Conservation (phyloP, 2,888 invertebrate genomes). For the Melanchra persicariae region DNA sequence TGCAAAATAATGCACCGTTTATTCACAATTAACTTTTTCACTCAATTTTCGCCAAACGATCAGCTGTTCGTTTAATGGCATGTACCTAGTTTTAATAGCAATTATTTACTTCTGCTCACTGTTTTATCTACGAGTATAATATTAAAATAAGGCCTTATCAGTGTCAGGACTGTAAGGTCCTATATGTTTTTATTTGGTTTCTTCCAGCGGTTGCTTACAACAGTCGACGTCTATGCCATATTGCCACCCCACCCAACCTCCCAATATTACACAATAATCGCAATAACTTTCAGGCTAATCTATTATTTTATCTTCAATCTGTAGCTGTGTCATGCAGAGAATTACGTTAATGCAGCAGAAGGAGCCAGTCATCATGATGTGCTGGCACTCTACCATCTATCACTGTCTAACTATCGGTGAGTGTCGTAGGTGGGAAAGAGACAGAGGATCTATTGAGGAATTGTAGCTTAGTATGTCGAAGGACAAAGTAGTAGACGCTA, state of each 20-base stretch:
- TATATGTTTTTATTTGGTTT: background rate
- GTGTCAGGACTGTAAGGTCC: too few species aligned
- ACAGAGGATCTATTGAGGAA: background rate
- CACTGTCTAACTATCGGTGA: conserved; percentile 20
- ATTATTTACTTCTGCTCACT: background rate
- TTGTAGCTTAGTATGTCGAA: too few species aligned
- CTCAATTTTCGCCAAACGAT: too few species aligned
- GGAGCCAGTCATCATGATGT: conserved; percentile 46
- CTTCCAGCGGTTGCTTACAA: background rate
- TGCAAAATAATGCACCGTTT: too few species aligned
- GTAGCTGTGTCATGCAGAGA: conserved; percentile 61
- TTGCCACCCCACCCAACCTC: background rate
- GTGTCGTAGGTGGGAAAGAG: background rate
- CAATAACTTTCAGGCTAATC: conserved; percentile 45
- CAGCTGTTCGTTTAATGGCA: too few species aligned
- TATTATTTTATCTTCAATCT: conserved; percentile 58
- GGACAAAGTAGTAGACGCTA: too few species aligned
- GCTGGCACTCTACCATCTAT: conserved; percentile 48
- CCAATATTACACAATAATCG: conserved; percentile 19
- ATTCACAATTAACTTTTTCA: too few species aligned
- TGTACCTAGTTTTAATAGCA: too few species aligned
- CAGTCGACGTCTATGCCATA: background rate
- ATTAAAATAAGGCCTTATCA: too few species aligned
- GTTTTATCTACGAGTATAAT: background rate
- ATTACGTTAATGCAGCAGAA: conserved; percentile 60